phyloP scores from a whole-genome alignment of 2,113 vertebrate genomes.

The Vireo altiloquus region DNA sequence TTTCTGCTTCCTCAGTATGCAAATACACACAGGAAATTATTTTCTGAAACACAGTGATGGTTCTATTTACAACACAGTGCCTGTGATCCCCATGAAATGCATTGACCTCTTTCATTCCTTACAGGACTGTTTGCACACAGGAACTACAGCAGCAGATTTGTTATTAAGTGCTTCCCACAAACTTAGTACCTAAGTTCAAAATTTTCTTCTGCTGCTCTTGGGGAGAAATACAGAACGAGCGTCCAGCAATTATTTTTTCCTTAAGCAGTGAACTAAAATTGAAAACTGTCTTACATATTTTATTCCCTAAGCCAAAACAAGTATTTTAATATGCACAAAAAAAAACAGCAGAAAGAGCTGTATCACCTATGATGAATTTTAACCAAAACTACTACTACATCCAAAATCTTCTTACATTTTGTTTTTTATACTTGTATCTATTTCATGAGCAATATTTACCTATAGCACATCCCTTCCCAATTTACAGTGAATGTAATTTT shows the following conservation, averaged over 20 bases:
- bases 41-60: background rate
- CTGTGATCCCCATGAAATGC: background rate
- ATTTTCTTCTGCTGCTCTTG: background rate
- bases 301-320: background rate
- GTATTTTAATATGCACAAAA: background rate
- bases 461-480: background rate
- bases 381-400: background rate
- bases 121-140: background rate
- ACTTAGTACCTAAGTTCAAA: background rate
- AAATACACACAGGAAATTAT: background rate
- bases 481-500: background rate
- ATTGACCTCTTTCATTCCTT: background rate
- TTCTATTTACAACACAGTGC: background rate
- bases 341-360: background rate
- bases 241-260: background rate
- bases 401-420: background rate
- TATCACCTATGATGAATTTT: background rate
- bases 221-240: background rate
- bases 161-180: background rate
- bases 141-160: background rate
- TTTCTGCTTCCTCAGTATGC: background rate
- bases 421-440: background rate
- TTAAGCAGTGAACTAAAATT: background rate
- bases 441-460: background rate
- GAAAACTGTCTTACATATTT: background rate